Base-by-base conservation (phyloP, 2,797 vertebrate species). In the Pseudomugil gertrudae region DNA sequence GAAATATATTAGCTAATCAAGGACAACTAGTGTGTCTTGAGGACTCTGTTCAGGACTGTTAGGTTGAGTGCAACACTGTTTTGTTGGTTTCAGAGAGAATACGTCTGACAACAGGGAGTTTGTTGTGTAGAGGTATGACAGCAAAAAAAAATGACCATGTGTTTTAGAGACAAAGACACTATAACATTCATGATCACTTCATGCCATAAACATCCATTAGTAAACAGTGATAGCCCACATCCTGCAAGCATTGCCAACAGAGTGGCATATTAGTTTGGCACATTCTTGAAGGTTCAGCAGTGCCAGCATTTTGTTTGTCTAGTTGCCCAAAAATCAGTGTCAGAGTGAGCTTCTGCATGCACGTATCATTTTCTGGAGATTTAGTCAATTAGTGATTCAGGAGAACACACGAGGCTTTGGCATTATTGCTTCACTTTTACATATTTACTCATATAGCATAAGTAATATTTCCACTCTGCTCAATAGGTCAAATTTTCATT, bases 1-100 rank as follows among this genome's bases (percentile, higher is more conserved):
- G 21, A 68, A 33, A 55, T 32, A 76, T 69, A 76, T 72, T 72
- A 47, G 45, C 24, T 80, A 81, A 88, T 76, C 84, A 77, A 76
- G 30, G 53, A 63, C 59, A 26, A 71, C 47, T 8, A 9, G 79
- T 50, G 5, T 67, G 76, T 84, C 81, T 69, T 24, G n/a, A 75
- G 85, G 51, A 56, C 7, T 73, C 62, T 69, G 48, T 19, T n/a
- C 38, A 43, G 17, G 55, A 36, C 48, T 63, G 57, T 24, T 58
- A 23, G 19, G 35, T 54, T 50, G 66, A 72, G 63, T 29, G 14
- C 43, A 19, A 5, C 35, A 38, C 55, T 85, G 58, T 61, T 78
- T 54, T 79, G 19, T 63, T 43, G 23, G 57, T 66, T 67, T 69
- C 47, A 55, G 51, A 68, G 15, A 38, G 32, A 67, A 57, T 3